These are phyloP conservation scores for Glaucidium brasilianum DNA, from an alignment of 2,113 vertebrate species.

Conservation along the genomic window DNA sequence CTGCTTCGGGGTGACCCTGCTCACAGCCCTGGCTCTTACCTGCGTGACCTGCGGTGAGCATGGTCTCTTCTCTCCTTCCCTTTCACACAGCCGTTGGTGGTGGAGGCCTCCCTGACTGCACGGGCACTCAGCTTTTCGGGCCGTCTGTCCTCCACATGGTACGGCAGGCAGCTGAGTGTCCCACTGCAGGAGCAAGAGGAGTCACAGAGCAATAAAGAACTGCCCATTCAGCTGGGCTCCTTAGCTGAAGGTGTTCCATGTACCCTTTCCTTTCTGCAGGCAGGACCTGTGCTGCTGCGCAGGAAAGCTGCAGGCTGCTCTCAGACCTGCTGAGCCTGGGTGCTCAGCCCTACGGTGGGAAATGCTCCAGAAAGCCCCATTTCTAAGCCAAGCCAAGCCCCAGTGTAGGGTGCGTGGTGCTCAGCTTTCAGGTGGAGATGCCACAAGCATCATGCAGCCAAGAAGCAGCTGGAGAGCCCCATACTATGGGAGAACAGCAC, in stretches of 20 bases:
- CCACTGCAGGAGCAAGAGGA: slow-evolving; percentile 51
- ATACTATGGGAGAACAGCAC: neutral
- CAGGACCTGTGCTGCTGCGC: neutral
- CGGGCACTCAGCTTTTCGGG: slow-evolving; percentile 34
- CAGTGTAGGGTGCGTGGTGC: accelerated
- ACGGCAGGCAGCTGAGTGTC: slow-evolving; percentile 60
- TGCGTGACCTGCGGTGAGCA: slow-evolving; percentile 67
- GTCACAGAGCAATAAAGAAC: neutral
- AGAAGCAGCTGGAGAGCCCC: neutral
- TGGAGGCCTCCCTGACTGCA: slow-evolving; percentile 27
- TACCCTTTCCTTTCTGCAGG: neutral
- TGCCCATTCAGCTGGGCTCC: accelerated
- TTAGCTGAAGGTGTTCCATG: accelerated
- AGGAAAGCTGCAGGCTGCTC: neutral
- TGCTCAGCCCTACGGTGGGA: neutral
- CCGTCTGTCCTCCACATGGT: slow-evolving; percentile 60
- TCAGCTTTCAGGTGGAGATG: neutral
- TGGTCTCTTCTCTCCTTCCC: slow-evolving; percentile 70
- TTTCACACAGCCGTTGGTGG: slow-evolving; percentile 72
- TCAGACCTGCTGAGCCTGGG: neutral
- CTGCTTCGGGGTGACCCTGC: accelerated
- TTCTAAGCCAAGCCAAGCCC: neutral
- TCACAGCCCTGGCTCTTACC: slow-evolving; percentile 60
- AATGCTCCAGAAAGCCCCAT: accelerated
- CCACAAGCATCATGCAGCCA: accelerated